Conservation (phyloP, 1,140 invertebrate genomes). For the Zaprionus kolodkinae region DNA sequence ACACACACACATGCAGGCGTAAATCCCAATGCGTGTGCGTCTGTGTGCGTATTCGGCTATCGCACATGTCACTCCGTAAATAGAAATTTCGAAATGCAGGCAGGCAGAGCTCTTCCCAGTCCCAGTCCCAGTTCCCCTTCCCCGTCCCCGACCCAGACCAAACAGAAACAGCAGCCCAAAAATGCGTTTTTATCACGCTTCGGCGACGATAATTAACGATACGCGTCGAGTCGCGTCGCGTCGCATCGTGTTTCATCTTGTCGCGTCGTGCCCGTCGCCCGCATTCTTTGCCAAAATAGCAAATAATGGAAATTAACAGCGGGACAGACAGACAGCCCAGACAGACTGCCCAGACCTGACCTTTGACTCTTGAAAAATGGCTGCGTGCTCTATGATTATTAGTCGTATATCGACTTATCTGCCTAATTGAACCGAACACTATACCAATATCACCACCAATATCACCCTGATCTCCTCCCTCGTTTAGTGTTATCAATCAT, state of each 20-base stretch:
- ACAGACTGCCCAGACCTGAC: conserved; percentile 25
- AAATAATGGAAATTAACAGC: conserved; percentile 39
- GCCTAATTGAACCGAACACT: conserved; percentile 12
- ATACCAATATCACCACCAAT: background rate
- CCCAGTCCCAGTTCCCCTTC: too few relatives aligned
- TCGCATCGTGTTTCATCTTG: conserved; percentile 2
- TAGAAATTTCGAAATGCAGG: conserved; percentile 71
- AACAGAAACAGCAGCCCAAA: conserved; percentile 33
- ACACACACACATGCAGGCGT: background rate
- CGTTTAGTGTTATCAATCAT: conserved; percentile 10
- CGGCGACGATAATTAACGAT: conserved; percentile 46
- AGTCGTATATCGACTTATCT: conserved; percentile 13
- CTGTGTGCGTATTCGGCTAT: conserved; percentile 30
- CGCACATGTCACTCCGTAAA: conserved; percentile 63
- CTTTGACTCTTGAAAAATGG: conserved; percentile 14
- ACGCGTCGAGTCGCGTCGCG: conserved; percentile 9
- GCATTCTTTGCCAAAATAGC: conserved; percentile 46
- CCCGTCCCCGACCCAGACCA: conserved; percentile 9
- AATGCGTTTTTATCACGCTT: conserved; percentile 59
- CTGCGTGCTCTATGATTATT: conserved; percentile 2
- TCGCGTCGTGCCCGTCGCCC: conserved; percentile 35
- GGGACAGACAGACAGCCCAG: conserved; percentile 4
- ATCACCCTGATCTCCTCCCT: background rate
- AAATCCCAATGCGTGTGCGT: conserved; percentile 2
- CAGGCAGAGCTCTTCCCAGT: conserved; percentile 12